phyloP scores from a whole-genome alignment of 2,113 vertebrate species.

The Xiphophorus maculatus region DNA sequence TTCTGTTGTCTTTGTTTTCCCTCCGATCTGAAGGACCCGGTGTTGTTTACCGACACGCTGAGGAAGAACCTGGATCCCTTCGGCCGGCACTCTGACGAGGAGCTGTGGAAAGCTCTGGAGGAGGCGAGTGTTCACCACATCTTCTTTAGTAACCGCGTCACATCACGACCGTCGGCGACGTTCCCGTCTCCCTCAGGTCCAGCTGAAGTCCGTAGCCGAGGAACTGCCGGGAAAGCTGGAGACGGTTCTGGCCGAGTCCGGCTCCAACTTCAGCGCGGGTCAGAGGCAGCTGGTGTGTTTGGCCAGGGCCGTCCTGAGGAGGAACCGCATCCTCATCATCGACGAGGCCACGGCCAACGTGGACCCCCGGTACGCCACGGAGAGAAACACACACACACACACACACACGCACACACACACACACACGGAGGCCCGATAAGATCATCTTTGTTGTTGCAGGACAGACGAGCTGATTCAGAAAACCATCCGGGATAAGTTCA shows the following conservation, averaged over 20 bases:
- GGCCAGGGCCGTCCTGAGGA: constrained; percentile 92
- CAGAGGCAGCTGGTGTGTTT: constrained; percentile 96
- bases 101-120: constrained; percentile 89
- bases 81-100: constrained; percentile 86
- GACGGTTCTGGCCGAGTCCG: constrained; percentile 91
- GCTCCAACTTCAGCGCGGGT: constrained; percentile 96
- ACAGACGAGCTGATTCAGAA: constrained; percentile 95
- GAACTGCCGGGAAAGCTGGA: constrained; percentile 91
- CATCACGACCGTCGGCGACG: too few relatives aligned
- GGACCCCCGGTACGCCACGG: constrained; percentile 80
- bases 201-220: constrained; percentile 90
- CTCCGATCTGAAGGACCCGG: constrained; percentile 81
- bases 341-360: constrained; percentile 98
- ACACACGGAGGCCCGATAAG: too few relatives aligned
- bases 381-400: background rate
- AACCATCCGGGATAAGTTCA: constrained; percentile 93
- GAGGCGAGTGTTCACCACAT: constrained; percentile 73
- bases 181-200: constrained; percentile 81
- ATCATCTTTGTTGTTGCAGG: constrained; percentile 73
- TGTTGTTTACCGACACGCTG: constrained; percentile 93
- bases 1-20: background rate
- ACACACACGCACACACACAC: too few relatives aligned
- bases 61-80: constrained; percentile 97
- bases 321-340: constrained; percentile 93
- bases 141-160: too few relatives aligned